Evolutionary conservation across 2,797 vertebrate genomes (phyloP).

Genomic region (Gymnodraco acuticeps): DNA sequence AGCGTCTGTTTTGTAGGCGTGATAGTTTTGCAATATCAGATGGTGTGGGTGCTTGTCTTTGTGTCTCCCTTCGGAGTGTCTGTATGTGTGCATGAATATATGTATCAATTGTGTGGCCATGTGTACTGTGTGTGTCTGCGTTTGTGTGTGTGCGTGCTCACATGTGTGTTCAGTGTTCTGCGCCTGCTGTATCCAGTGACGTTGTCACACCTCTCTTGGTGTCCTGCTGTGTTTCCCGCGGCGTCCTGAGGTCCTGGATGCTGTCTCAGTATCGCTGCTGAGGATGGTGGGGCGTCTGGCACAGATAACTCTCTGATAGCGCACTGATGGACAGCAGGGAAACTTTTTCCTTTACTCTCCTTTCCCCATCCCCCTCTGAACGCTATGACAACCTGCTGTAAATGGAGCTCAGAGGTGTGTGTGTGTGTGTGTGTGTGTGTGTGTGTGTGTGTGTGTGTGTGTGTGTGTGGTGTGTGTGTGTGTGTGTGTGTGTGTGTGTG

Average conservation of each 20-base stretch:
- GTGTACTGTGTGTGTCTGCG: slow-evolving; percentile 40
- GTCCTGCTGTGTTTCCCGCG: slow-evolving; percentile 82
- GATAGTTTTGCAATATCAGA: slow-evolving; percentile 76
- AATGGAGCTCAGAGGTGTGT: slow-evolving; percentile 54
- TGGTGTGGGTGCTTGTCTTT: slow-evolving; percentile 68
- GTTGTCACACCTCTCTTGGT: slow-evolving; percentile 81
- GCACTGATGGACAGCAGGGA: slow-evolving; percentile 81
- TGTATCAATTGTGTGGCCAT: slow-evolving; percentile 56
- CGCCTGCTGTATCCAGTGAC: slow-evolving; percentile 75
- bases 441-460: too few relatives aligned
- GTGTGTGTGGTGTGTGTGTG: too few relatives aligned
- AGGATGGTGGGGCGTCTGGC: slow-evolving; percentile 84
- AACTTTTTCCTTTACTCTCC: slow-evolving; percentile 69
- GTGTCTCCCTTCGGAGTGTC: slow-evolving; percentile 57
- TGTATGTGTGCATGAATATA: slow-evolving; percentile 31
- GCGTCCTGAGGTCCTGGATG: slow-evolving; percentile 82
- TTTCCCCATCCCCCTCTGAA: slow-evolving; percentile 46
- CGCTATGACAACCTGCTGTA: slow-evolving; percentile 62
- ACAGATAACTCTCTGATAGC: slow-evolving; percentile 83
- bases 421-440: background rate
- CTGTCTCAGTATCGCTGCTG: slow-evolving; percentile 78
- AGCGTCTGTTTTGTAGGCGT: slow-evolving; percentile 74
- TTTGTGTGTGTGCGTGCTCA: slow-evolving; percentile 21
- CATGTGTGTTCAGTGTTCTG: slow-evolving; percentile 62
- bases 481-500: too few relatives aligned